Evolutionary conservation across 1,140 invertebrate species (phyloP).

Genomic region (Cyrtorhinus lividipennis): DNA sequence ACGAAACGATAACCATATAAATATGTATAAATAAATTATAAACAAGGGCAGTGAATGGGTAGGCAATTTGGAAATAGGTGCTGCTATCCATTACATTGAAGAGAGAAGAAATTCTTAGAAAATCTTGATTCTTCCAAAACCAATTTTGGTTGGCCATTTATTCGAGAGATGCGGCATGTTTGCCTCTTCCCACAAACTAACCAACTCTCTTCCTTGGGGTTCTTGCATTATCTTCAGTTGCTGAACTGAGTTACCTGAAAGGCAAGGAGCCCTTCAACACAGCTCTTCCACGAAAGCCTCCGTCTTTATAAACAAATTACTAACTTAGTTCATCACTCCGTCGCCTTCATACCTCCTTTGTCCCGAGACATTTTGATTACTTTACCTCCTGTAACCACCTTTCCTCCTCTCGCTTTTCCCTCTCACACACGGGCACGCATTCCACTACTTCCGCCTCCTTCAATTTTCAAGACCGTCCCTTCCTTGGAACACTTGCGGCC

Average conservation of each 20-base stretch:
- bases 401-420: neutral
- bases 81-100: no score
- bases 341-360: slow-evolving; percentile 11
- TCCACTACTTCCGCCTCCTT: neutral
- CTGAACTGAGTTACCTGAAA: neutral
- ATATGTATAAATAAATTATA: no score
- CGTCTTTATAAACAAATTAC: slow-evolving; percentile 16
- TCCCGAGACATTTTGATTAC: slow-evolving; percentile 14
- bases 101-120: no score
- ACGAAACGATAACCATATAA: no score
- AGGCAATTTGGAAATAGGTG: no score
- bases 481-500: slow-evolving; percentile 4
- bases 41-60: no score
- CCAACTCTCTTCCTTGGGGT: neutral
- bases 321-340: slow-evolving; percentile 16
- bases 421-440: no score
- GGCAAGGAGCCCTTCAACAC: neutral
- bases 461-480: no score
- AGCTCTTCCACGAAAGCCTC: neutral
- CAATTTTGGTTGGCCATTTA: no score
- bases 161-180: no score
- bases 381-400: slow-evolving; percentile 15
- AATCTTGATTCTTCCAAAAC: no score
- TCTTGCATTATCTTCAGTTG: slow-evolving; percentile 2
- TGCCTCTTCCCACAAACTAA: neutral